Base-by-base conservation (phyloP, 2,797 vertebrate genomes). In the Enteromius unitaeniatus region DNA sequence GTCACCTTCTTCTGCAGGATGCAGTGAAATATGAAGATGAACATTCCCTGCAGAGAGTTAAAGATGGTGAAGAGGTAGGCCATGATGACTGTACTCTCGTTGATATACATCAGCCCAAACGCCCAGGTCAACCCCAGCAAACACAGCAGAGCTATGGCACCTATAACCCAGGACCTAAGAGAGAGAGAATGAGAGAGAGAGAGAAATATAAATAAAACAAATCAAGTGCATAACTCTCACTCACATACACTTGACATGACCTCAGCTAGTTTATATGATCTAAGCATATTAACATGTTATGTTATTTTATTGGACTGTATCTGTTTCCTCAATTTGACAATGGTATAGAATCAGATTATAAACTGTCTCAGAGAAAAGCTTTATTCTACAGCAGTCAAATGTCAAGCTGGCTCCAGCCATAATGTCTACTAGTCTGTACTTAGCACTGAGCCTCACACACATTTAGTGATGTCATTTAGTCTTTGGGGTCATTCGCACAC, bases 21-120 rank as follows among this genome's bases (percentile, higher is more conserved):
- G 93, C 98, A 99, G 91, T 99, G 98, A 89, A 99, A 99, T 94
- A 99, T 99, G 94, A 99, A 99, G 95, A 99, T 99, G 93, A 99
- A 99, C 97, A 99, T 96, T 92, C 98, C 97, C 94, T 99, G 98
- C 93, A 99, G 96, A 77, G 98, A 97, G 94, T 99, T 99, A 94
- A 99, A 99, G 92, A 98, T 95, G 93, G 98, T 99, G 94, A 99
- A 99, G 88, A 99, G 97, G 93, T 99, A 99, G 0, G 98, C 98
- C 98, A 99, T 99, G 94, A 98, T 97, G 88, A 99, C 92, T 0
- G 98, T 98, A 92, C 96, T 97, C 91, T 99, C 97, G 14, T 99
- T 99, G 95, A 99, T 95, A 90, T 97, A 99, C 93, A 99, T 97
- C 85, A 99, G 94, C 65, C 98, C 98, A 80, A 99, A 99, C 34